phyloP scores from a whole-genome alignment of 1,140 invertebrate genomes.

The Euura saliciscinereae region DNA sequence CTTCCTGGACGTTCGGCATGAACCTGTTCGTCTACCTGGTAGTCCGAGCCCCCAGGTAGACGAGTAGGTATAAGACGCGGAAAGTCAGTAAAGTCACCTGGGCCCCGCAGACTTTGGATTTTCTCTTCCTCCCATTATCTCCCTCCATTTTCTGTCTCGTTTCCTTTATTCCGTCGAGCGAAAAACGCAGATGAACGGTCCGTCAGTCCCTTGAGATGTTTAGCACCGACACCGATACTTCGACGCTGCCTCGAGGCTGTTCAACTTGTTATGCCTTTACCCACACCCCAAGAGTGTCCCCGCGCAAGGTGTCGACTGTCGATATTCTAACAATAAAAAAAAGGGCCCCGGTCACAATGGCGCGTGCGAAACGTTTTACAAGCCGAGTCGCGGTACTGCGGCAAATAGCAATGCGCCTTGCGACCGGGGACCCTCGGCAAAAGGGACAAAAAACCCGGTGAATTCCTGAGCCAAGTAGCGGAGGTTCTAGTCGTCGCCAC shows the following conservation, averaged over 20 bases:
- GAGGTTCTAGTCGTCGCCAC: neutral
- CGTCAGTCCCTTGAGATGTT: too few relatives aligned
- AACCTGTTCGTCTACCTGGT: constrained; percentile 2
- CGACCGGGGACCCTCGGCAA: neutral
- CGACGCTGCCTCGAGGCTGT: too few relatives aligned
- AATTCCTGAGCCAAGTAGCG: neutral
- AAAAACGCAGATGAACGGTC: too few relatives aligned
- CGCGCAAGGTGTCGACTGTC: neutral
- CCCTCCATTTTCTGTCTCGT: too few relatives aligned
- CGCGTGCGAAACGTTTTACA: neutral
- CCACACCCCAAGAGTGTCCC: too few relatives aligned
- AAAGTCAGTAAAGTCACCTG: too few relatives aligned
- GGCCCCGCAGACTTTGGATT: too few relatives aligned
- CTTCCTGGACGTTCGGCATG: neutral
- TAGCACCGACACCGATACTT: too few relatives aligned
- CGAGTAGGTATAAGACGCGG: neutral
- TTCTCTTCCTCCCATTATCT: too few relatives aligned
- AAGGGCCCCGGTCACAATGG: neutral
- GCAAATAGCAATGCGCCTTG: neutral
- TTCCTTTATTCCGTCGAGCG: too few relatives aligned
- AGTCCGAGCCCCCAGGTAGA: neutral
- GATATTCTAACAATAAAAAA: constrained; percentile 3
- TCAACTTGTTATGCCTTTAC: too few relatives aligned
- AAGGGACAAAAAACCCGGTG: neutral
- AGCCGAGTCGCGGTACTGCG: neutral